Evolutionary conservation across 2,888 invertebrate genomes (phyloP).

Genomic region (Pollenia angustigena): DNA sequence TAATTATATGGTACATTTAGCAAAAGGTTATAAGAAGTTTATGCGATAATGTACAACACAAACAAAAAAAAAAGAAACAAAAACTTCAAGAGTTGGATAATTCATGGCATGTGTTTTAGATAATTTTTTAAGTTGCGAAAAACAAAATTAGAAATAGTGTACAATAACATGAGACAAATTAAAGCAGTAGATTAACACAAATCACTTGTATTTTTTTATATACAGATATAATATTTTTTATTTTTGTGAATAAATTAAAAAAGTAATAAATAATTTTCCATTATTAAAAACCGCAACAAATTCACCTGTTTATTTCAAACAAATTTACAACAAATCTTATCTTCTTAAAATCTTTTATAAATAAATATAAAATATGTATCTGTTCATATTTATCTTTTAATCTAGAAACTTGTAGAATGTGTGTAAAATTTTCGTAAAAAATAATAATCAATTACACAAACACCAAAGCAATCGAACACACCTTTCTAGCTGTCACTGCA

Average conservation of each 20-base stretch:
- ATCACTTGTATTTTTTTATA: neutral
- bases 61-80: neutral
- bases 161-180: conserved; percentile 42
- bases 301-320: conserved; percentile 51
- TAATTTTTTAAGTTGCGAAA: neutral
- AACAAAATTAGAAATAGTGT: conserved; percentile 2
- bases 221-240: neutral
- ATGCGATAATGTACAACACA: conserved; percentile 19
- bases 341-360: neutral
- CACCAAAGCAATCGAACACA: conserved; percentile 28
- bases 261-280: conserved; percentile 4
- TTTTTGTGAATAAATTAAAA: conserved; percentile 28
- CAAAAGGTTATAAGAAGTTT: conserved; percentile 53
- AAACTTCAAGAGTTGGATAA: neutral
- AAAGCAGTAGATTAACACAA: conserved; percentile 36
- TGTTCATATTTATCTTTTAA: conserved; percentile 10
- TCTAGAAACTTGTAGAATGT: neutral
- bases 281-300: neutral
- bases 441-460: conserved; percentile 53
- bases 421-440: conserved; percentile 6
- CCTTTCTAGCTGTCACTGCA: conserved; percentile 37
- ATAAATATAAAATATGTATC: neutral
- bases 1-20: conserved; percentile 54
- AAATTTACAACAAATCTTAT: conserved; percentile 46
- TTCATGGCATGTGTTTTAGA: conserved; percentile 39